Evolutionary conservation across 2,113 vertebrate species (phyloP), one percentile per base, ranked within the genome.

Genomic region (Tretioscincus oriximinensis): DNA sequence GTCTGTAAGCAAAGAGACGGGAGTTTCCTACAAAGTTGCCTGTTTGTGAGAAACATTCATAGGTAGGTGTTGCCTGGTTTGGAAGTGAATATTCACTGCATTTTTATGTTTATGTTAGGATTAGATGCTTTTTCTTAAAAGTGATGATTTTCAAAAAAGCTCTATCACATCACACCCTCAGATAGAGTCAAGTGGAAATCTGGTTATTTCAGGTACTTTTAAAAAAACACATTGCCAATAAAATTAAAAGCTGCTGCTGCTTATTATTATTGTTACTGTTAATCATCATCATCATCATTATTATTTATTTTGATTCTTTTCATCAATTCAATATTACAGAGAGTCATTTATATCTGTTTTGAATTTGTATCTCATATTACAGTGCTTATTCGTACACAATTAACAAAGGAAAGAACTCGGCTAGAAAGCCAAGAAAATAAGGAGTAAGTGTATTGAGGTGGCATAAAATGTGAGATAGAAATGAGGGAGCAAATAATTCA

Each of bases 401-500:
- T 29, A 80, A 0, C 5, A 8, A 61, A 72, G 82, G 4, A 26
- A 5, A 78, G 9, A 12, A 75, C 12, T 51, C 21, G 76, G 77
- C 41, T 45, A 49, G 2, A 1, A 82, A 21, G 18, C 21, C 76
- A 22, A 26, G 31, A 81, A 85, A 85, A 84, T 81, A 82, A 29
- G 7, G 29, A 35, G 60, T n/a, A 78, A 11, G 22, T 63, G 29
- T 81, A 45, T 73, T 28, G 7, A 61, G 77, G 35, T 9, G 66
- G 7, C 1, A 1, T 76, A 83, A 1, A 81, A 58, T 21, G 78
- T 87, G 82, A 85, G 81, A 88, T 84, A 54, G 1, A 1, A 9
- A 83, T 10, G 73, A 16, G 69, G 76, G 60, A 87, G 63, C 24
- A 49, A 77, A 87, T 78, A 88, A 77, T 71, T 26, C 76, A 8